Evolutionary conservation across 2,888 invertebrate genomes (phyloP).

Genomic region (Xanthorhoe spadicearia): DNA sequence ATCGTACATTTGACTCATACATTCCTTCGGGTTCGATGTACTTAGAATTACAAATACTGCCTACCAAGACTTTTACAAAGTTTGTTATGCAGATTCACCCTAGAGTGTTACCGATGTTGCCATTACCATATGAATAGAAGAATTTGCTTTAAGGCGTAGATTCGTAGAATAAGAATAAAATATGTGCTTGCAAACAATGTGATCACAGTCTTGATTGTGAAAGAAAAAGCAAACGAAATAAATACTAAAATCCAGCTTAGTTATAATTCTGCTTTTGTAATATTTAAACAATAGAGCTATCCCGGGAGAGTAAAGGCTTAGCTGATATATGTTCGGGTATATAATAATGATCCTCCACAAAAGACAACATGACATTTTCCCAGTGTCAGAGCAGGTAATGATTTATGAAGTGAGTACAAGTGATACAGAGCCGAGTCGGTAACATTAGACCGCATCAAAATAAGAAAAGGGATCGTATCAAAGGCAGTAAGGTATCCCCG

Average conservation of each 20-base stretch:
- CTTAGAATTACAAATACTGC: constrained; percentile 22
- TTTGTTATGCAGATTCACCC: constrained; percentile 42
- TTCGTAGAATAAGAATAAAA: constrained; percentile 30
- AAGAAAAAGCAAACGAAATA: constrained; percentile 18
- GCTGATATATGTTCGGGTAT: constrained; percentile 3
- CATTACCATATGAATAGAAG: constrained; percentile 47
- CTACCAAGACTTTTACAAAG: constrained; percentile 25
- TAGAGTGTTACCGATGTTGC: constrained; percentile 41
- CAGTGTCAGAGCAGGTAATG: constrained; percentile 68
- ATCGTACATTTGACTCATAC: constrained; percentile 23
- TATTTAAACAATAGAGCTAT: constrained; percentile 11
- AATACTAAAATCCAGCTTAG: constrained; percentile 8
- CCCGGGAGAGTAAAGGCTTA: not conserved
- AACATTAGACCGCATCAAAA: constrained; percentile 80
- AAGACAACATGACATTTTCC: constrained; percentile 40
- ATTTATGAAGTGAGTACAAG: constrained; percentile 74
- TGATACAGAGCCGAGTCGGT: constrained; percentile 70
- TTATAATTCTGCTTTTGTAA: constrained; percentile 4
- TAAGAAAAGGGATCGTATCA: constrained; percentile 81
- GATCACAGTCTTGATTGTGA: constrained; percentile 21
- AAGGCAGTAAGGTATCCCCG: constrained; percentile 79
- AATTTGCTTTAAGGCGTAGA: constrained; percentile 34
- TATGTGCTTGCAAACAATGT: constrained; percentile 36
- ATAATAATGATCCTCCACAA: constrained; percentile 30
- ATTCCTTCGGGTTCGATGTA: constrained; percentile 19